These are phyloP conservation scores for Ophion costatus DNA, from an alignment of 2,888 invertebrate genomes.

Conservation along the genomic window DNA sequence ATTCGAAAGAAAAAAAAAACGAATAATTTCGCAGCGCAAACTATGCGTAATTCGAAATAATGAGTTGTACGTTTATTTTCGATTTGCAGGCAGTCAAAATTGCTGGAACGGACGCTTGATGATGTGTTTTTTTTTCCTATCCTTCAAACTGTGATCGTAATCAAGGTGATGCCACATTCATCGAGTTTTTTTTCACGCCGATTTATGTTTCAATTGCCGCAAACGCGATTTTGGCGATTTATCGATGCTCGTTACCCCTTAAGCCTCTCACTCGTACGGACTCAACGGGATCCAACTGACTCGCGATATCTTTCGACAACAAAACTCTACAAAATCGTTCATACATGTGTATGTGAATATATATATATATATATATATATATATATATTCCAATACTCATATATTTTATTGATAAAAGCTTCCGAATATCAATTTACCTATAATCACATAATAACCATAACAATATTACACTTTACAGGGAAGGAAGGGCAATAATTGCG, in stretches of 20 bases:
- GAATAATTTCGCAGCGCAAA: background rate
- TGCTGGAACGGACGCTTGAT: background rate
- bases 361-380: conserved; percentile 30
- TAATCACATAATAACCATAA: conserved; percentile 74
- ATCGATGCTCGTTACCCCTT: conserved; percentile 6
- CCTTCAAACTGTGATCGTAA: conserved; percentile 1
- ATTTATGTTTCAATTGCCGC: too few relatives aligned
- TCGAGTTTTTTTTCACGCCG: too few relatives aligned
- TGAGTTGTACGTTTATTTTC: background rate
- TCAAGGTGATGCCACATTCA: background rate
- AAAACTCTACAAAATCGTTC: conserved; percentile 62
- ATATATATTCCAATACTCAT: conserved; percentile 58
- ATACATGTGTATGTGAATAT: conserved; percentile 15
- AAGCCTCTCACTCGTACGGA: background rate
- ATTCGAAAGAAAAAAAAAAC: background rate
- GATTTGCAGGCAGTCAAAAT: background rate
- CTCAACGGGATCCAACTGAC: conserved; percentile 30
- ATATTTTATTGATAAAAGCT: conserved; percentile 72
- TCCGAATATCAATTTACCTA: conserved; percentile 74
- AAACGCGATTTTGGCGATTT: background rate
- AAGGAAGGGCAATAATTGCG: conserved; percentile 58
- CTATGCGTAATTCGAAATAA: background rate
- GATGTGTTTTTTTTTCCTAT: conserved; percentile 1
- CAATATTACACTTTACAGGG: conserved; percentile 70
- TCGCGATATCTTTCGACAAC: conserved; percentile 41